phyloP scores from a whole-genome alignment of 2,113 vertebrate genomes.

The Etia nguti region DNA sequence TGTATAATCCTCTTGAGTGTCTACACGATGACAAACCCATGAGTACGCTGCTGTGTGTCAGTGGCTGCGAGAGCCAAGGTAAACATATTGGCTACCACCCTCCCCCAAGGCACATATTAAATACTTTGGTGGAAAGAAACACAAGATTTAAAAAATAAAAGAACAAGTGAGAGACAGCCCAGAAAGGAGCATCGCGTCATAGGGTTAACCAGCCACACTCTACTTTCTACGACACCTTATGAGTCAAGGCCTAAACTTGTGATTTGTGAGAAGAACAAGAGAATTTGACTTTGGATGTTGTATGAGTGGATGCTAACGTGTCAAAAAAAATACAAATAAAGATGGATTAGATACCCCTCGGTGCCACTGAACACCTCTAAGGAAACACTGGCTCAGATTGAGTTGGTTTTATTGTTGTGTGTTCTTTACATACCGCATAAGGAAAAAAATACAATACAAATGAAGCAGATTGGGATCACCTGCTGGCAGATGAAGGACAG shows the following conservation, averaged over 20 bases:
- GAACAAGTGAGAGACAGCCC: neutral
- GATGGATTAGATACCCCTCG: neutral
- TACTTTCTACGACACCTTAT: neutral
- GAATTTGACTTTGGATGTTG: neutral
- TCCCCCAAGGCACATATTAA: neutral
- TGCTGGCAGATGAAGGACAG: conserved; percentile 49
- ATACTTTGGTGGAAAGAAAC: neutral
- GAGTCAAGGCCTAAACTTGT: neutral
- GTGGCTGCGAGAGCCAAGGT: conserved; percentile 28
- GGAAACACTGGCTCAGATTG: neutral
- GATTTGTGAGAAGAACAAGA: neutral
- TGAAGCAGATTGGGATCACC: conserved; percentile 21
- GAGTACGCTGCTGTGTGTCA: conserved; percentile 28
- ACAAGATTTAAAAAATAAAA: neutral
- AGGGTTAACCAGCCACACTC: neutral
- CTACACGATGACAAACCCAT: conserved; percentile 50
- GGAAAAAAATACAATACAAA: neutral
- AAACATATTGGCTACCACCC: conserved; percentile 28
- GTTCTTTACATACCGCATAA: neutral
- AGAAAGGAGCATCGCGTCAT: neutral
- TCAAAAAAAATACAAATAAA: neutral
- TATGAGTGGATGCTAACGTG: conserved; percentile 7
- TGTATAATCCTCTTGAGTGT: conserved; percentile 57
- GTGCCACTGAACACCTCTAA: neutral
- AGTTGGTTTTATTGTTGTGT: neutral